phyloP scores from a whole-genome alignment of 2,113 vertebrate species.

The Struthio camelus region DNA sequence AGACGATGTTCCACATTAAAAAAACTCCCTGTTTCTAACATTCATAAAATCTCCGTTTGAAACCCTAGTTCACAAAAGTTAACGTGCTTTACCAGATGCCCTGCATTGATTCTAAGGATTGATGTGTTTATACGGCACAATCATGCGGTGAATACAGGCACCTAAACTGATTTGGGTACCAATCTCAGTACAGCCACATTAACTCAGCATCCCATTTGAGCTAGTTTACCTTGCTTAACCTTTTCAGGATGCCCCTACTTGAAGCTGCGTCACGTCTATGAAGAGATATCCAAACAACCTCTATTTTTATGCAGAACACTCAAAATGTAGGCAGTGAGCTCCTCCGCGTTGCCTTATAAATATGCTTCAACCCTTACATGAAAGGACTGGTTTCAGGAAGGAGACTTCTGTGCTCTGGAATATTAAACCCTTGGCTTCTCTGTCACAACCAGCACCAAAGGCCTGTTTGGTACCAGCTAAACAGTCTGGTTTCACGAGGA shows the following conservation, averaged over 20 bases:
- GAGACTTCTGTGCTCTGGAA: not conserved
- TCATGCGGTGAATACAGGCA: fast-evolving
- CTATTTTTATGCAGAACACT: not conserved
- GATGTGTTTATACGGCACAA: not conserved
- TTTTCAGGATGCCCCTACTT: not conserved
- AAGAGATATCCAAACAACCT: not conserved
- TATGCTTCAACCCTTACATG: not conserved
- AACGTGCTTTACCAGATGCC: not conserved
- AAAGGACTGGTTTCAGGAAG: not conserved
- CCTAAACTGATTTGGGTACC: not conserved
- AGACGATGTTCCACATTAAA: not conserved
- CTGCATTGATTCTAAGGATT: not conserved
- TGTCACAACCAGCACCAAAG: not conserved
- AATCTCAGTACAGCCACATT: not conserved
- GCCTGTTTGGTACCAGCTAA: not conserved
- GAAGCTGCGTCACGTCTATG: fast-evolving
- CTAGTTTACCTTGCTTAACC: not conserved
- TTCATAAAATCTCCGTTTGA: not conserved
- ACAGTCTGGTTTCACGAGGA: not conserved
- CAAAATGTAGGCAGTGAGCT: not conserved
- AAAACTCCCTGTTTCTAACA: not conserved
- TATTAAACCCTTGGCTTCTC: not conserved
- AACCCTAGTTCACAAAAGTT: not conserved
- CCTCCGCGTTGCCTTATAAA: not conserved
- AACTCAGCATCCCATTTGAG: not conserved